Conservation (phyloP, 2,888 invertebrate genomes). For the Axea sp. region DNA sequence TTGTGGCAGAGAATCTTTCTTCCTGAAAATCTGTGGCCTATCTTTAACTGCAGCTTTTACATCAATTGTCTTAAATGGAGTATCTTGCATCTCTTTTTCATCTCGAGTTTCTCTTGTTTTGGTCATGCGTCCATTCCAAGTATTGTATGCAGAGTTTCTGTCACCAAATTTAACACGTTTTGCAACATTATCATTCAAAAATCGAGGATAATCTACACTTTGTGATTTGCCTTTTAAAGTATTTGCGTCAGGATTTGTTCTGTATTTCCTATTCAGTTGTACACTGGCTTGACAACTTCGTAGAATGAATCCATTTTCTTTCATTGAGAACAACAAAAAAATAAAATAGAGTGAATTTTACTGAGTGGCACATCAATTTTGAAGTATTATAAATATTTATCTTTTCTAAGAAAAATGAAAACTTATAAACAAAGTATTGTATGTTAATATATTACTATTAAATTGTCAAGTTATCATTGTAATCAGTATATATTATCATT, state of each 20-base stretch:
- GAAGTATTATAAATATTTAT: no score
- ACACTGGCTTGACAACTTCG: conserved; percentile 75
- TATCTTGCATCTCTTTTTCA: conserved; percentile 64
- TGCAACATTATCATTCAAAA: conserved; percentile 35
- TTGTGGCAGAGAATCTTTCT: conserved; percentile 70
- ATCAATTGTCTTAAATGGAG: conserved; percentile 71
- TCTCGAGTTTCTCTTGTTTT: conserved; percentile 57
- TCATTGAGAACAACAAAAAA: no score
- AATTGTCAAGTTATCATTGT: conserved; percentile 9
- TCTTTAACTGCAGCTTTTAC: conserved; percentile 66
- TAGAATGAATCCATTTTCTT: conserved; percentile 73
- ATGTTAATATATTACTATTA: conserved; percentile 19
- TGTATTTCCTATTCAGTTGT: conserved; percentile 69
- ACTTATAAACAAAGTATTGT: no score
- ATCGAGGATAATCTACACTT: conserved; percentile 45
- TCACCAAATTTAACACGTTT: conserved; percentile 50
- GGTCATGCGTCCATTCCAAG: conserved; percentile 30
- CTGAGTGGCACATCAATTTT: no score
- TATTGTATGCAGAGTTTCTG: conserved; percentile 16
- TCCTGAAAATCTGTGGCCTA: conserved; percentile 67
- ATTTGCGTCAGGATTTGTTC: conserved; percentile 61
- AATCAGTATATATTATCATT: conserved; percentile 7
- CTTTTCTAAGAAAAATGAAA: no score
- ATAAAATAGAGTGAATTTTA: no score
- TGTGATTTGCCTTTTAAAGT: conserved; percentile 53